phyloP scores from a whole-genome alignment of 2,113 vertebrate species.

The Ellobius talpinus region DNA sequence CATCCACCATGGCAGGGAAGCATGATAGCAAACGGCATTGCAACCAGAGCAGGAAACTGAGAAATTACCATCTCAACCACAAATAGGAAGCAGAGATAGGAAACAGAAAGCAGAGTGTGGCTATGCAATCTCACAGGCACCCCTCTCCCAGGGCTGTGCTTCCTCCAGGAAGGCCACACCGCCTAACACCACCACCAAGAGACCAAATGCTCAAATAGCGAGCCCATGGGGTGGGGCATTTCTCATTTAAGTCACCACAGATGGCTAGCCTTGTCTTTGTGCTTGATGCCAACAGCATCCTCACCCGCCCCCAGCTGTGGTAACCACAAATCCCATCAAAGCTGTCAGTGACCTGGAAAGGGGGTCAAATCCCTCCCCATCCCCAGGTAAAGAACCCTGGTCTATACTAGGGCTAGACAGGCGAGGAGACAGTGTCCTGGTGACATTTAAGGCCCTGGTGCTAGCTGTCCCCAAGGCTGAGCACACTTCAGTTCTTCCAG shows the following conservation, averaged over 20 bases:
- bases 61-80: neutral
- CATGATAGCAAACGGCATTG: neutral
- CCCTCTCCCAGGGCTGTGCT: neutral
- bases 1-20: neutral
- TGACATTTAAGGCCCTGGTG: constrained; percentile 44
- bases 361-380: neutral
- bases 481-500: constrained; percentile 30
- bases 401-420: too few species aligned
- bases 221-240: neutral
- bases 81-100: neutral
- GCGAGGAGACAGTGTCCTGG: neutral
- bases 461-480: constrained; percentile 43
- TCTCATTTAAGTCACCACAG: neutral
- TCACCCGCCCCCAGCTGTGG: neutral
- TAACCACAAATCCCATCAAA: neutral
- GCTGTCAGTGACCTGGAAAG: neutral
- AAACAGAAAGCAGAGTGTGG: neutral
- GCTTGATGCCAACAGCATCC: neutral
- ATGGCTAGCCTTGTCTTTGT: neutral
- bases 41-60: neutral
- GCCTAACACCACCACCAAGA: neutral
- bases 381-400: neutral
- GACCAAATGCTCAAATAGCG: neutral
- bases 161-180: neutral
- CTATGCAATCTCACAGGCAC: neutral